Base-by-base conservation (phyloP, 2,888 invertebrate species). In the Philopedon plagiatum region DNA sequence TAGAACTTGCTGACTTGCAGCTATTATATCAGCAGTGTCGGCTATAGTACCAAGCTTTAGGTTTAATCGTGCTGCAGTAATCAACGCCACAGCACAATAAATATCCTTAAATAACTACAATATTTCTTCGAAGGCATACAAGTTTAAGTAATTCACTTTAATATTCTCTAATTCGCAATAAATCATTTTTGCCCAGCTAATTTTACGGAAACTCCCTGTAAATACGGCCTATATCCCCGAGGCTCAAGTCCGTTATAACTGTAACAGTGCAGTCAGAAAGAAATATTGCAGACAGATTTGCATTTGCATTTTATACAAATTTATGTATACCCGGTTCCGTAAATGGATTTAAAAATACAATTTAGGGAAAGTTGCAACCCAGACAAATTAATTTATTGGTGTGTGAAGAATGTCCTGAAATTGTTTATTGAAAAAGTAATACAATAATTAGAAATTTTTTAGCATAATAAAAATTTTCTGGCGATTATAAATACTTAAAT, bases 231-330 rank as follows among this genome's bases (percentile, higher is more conserved):
- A 62, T 62, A 41, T 62, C 62, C 62, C 13, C 46, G 7, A 15
- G 62, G 46, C 32, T 13, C 18, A 26, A 37, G 19, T 39, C 62
- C 62, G 62, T 62, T 62, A 62, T 62, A 46, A 62, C 62, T 62
- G 62, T 62, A 41, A 44, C 29, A 54, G 8, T 2, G 51, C 29
- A 62, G 26, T 19, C 32, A 11, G 32, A 62, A 21, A 21, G 60
- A 60, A 60, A 23, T 60, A 62, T 49, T 46, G 49, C 13, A 29
- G 32, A 49, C 26, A 29, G 46, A 41, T 49, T 62, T 62, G 62
- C 61, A 61, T 41, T 58, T 41, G 58, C 18, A 29, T 60, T 62
- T 62, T 46, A 26, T 44, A 19, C 32, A 26, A n/a, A 62, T 26
- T 49, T 62, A 62, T 62, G 23, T 23, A 21, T 18, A 21, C 32